Evolutionary conservation across 2,113 vertebrate species (phyloP).

Genomic region (Hypomesus transpacificus): DNA sequence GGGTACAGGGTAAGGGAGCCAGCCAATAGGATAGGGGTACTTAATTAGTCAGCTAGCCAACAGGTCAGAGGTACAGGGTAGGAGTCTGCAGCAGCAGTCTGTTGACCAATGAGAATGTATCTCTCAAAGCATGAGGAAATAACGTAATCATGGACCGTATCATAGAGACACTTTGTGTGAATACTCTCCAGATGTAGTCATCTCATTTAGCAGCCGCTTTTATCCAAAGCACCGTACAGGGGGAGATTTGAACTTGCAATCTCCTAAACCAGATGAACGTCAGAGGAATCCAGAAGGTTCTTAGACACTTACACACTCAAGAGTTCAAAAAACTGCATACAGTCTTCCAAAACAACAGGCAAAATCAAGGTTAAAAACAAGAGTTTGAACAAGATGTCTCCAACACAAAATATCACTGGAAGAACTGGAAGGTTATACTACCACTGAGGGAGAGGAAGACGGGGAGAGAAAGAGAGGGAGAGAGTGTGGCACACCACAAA

Average conservation of each 20-base stretch:
- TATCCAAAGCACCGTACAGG: not conserved
- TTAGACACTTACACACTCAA: too few relatives aligned
- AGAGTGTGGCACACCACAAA: not conserved
- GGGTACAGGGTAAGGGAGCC: constrained; percentile 7
- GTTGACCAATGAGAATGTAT: too few relatives aligned
- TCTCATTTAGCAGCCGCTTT: too few relatives aligned
- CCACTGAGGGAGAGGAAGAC: not conserved
- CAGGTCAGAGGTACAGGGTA: constrained; percentile 9
- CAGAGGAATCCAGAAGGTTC: too few relatives aligned
- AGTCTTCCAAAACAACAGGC: constrained; percentile 13
- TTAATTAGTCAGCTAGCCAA: not conserved
- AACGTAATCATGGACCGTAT: too few relatives aligned
- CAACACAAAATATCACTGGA: too few relatives aligned
- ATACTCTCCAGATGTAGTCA: not conserved
- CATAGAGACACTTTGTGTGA: not conserved
- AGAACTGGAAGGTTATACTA: not conserved
- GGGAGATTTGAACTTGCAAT: too few relatives aligned
- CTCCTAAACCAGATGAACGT: too few relatives aligned
- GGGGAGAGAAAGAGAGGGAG: not conserved
- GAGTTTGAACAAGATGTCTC: too few relatives aligned
- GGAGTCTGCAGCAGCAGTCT: constrained; percentile 2
- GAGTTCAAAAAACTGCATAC: not conserved
- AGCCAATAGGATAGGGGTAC: constrained; percentile 11
- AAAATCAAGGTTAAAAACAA: too few relatives aligned
- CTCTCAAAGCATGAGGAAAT: too few relatives aligned